These are phyloP conservation scores for Cichladusa arquata DNA, from an alignment of 2,113 vertebrate species.

Conservation along the genomic window DNA sequence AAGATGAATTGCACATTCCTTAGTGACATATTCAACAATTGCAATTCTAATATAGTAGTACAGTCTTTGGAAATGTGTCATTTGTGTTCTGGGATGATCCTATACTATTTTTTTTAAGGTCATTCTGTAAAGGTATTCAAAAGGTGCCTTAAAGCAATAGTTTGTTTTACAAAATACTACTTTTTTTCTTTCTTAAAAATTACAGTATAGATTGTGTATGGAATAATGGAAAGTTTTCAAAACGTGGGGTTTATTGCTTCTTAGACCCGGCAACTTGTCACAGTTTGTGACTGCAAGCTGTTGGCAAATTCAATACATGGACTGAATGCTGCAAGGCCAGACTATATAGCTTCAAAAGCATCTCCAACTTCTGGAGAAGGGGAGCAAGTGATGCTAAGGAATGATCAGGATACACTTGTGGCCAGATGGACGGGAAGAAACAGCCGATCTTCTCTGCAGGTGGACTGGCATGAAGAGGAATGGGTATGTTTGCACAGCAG, in stretches of 20 bases:
- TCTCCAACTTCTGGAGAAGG: slow-evolving; percentile 89
- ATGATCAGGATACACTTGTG: slow-evolving; percentile 94
- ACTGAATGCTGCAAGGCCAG: slow-evolving; percentile 90
- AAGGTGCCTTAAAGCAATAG: not conserved
- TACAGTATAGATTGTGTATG: not conserved
- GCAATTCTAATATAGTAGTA: not conserved
- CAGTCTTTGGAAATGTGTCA: not conserved
- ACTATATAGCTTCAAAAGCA: slow-evolving; percentile 94
- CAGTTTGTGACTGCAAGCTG: slow-evolving; percentile 93
- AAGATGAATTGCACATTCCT: not conserved
- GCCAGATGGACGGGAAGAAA: slow-evolving; percentile 92
- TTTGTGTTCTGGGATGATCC: not conserved
- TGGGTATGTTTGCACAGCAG: slow-evolving; percentile 81
- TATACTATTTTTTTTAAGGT: not conserved
- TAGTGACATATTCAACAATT: not conserved
- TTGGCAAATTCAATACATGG: slow-evolving; percentile 93
- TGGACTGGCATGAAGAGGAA: slow-evolving; percentile 94
- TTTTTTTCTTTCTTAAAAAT: not conserved
- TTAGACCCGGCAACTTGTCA: slow-evolving; percentile 94
- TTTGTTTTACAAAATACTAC: not conserved
- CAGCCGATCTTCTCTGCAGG: slow-evolving; percentile 88
- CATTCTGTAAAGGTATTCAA: not conserved
- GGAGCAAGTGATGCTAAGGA: slow-evolving; percentile 94
- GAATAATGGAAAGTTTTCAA: not conserved
- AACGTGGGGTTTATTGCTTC: not conserved